Evolutionary conservation across 2,113 vertebrate species (phyloP), one percentile per base, ranked within the genome.

Genomic region (Phrynosoma blainvillii): DNA sequence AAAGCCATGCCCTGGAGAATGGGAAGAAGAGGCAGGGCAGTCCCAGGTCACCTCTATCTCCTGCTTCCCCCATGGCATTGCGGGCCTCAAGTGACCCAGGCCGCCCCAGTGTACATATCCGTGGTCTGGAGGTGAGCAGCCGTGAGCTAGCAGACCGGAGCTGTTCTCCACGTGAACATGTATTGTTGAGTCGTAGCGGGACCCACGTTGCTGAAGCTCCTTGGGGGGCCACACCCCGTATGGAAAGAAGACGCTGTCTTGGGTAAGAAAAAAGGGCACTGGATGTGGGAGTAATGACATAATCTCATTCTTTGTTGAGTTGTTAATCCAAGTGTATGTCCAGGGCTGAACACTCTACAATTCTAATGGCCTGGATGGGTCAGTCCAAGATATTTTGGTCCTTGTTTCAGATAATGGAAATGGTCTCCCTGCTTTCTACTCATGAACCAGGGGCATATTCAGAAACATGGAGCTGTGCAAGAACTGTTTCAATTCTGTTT

Each of bases 121-220:
- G 98, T 75, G 98, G 98, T 1, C 97, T 98, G 90, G 98, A 98
- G 90, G 98, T 98, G 93, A 99, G 98, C 97, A 99, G 98, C 91
- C 98, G 98, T 3, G 98, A 99, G 93, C 97, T 99, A 86, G 98
- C 97, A 52, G 98, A 98, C 91, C 97, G 98, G 92, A 98, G 98
- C 0, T 98, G 98, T 90, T 97, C 98, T 0, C 97, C 98, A 0
- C 96, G 97, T 82, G 97, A 98, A 91, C 98, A 98, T 0, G 98
- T 98, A 78, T 96, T 99, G 80, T 96, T 98, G 5, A 96, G 96
- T 59, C 96, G 98, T 65, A 96, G 97, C 0, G 97, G 95, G 36
- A 89, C 86, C 25, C 87, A 82, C 12, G 93, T 89, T 0, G 93
- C 95, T 7, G 95, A 96, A 0, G 94, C 95, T 12, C 96, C 96